Percentiles rank a stretch among this genome's conserved stretches.
Conservation (phyloP, 2,113 vertebrate genomes). For the Rallus limicola region DNA sequence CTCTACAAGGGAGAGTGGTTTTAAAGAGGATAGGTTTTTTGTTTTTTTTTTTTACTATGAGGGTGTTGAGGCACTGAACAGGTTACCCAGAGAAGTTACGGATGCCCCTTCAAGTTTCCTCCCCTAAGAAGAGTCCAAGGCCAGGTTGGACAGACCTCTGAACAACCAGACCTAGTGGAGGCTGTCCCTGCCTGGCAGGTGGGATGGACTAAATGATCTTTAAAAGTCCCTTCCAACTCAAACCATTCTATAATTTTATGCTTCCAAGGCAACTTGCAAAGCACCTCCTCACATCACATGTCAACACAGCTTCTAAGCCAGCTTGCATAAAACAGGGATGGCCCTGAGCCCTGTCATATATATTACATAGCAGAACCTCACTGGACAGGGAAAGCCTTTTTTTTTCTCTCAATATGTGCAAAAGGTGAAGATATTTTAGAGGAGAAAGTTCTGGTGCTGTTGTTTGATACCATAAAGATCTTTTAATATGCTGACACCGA, state of each 20-base stretch:
- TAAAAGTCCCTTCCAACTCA: background rate
- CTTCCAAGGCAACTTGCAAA: background rate
- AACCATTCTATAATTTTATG: background rate
- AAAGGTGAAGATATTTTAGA: background rate
- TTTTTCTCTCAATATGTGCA: background rate
- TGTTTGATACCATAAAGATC: background rate
- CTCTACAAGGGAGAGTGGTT: background rate
- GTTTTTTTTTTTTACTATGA: background rate
- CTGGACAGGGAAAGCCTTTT: background rate
- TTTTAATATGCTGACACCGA: background rate
- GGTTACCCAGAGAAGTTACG: background rate
- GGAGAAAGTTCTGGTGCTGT: background rate
- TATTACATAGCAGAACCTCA: background rate
- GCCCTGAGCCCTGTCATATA: background rate
- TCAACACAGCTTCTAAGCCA: background rate
- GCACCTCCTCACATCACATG: background rate
- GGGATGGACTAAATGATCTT: background rate
- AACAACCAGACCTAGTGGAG: background rate
- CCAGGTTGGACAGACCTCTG: fast-evolving
- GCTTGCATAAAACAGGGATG: background rate
- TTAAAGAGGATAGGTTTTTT: background rate
- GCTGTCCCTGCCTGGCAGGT: background rate
- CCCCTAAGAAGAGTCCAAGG: background rate
- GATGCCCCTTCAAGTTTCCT: background rate
- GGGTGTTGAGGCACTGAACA: background rate